Evolutionary conservation across 2,888 invertebrate genomes (phyloP).

Genomic region (Himalopsyche anomala): DNA sequence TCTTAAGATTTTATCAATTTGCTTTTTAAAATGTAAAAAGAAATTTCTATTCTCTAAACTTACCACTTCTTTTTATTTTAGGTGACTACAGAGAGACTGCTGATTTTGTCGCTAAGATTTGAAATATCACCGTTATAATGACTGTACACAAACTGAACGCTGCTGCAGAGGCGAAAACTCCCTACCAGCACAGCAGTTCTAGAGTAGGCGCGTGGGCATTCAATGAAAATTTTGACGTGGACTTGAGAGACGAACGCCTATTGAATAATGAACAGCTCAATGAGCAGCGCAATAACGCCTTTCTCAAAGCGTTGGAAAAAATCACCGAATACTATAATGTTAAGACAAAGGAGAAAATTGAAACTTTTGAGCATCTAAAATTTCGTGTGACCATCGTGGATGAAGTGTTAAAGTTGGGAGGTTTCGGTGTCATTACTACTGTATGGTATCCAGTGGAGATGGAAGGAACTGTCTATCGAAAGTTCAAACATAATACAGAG

Average conservation of each 20-base stretch:
- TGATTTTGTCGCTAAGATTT: not conserved
- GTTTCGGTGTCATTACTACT: not conserved
- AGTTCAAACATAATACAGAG: not conserved
- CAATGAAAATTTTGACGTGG: not conserved
- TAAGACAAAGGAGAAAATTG: not conserved
- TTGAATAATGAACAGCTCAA: not conserved
- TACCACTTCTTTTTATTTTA: no score
- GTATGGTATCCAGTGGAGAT: conserved; percentile 5
- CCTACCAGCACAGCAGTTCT: not conserved
- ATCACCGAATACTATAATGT: not conserved
- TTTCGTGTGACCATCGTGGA: not conserved
- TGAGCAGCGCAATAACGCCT: not conserved
- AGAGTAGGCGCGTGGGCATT: not conserved
- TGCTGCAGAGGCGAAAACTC: not conserved
- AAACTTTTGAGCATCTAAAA: not conserved
- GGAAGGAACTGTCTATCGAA: conserved; percentile 27
- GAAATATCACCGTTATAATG: not conserved
- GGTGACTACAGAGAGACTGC: not conserved
- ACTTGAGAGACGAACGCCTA: not conserved
- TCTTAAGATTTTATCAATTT: no score
- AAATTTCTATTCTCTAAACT: not conserved
- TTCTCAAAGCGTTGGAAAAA: conserved; percentile 6
- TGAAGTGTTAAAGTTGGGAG: not conserved
- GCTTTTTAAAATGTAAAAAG: no score
- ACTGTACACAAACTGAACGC: not conserved